These are phyloP conservation scores for Drosophila setosimentum DNA, from an alignment of 2,888 invertebrate genomes.

Conservation along the genomic window DNA sequence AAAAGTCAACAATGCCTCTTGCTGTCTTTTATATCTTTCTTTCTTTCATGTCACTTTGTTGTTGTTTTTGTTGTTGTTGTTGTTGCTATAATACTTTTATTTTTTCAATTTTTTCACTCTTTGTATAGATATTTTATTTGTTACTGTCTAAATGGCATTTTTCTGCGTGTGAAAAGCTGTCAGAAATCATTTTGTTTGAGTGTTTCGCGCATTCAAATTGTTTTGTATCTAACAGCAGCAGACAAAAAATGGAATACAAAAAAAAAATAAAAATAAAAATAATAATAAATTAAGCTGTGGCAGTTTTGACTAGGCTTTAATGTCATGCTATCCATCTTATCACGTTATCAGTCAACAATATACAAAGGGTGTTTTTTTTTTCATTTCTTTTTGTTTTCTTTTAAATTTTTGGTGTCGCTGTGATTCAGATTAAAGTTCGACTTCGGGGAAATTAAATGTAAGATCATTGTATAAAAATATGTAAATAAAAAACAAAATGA, in stretches of 20 bases:
- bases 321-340: slow-evolving; percentile 28
- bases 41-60: slow-evolving; percentile 11
- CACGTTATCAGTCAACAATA: slow-evolving; percentile 12
- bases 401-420: background rate
- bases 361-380: background rate
- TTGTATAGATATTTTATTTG: slow-evolving; percentile 37
- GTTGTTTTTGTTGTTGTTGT: background rate
- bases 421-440: slow-evolving; percentile 5
- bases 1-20: slow-evolving; percentile 69
- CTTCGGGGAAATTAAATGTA: background rate
- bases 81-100: slow-evolving; percentile 29
- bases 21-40: slow-evolving; percentile 22
- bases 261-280: slow-evolving; percentile 10
- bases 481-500: slow-evolving; percentile 18
- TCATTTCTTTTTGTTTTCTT: background rate
- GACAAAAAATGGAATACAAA: too few relatives aligned
- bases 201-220: slow-evolving; percentile 42
- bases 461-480: background rate
- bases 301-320: slow-evolving; percentile 29
- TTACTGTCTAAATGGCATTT: slow-evolving; percentile 59
- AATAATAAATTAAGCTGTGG: slow-evolving; percentile 15
- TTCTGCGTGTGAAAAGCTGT: slow-evolving; percentile 74
- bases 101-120: slow-evolving; percentile 20
- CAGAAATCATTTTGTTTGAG: slow-evolving; percentile 58
- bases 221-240: slow-evolving; percentile 16